Base-by-base conservation (phyloP, 2,113 vertebrate species). In the Mormoops blainvillei region DNA sequence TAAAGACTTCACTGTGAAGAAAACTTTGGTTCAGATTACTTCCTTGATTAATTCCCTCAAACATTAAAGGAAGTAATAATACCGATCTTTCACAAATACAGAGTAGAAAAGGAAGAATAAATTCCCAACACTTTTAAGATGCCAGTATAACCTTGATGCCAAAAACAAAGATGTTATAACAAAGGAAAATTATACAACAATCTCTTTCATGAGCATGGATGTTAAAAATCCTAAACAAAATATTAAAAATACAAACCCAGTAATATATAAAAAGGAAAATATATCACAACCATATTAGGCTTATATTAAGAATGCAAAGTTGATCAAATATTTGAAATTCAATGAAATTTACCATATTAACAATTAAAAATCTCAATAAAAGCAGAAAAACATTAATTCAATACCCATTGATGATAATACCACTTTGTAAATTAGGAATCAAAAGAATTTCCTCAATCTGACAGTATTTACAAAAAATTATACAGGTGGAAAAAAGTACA, bases 391-490 rank as follows among this genome's bases (percentile, higher is more conserved):
- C 14, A 14, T 61, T 15, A 89, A 71, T 86, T 90, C 52, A 73
- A 28, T 73, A 65, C 5, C 5, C 10, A 67, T 54, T 93, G 19
- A 38, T 63, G 33, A 41, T 31, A 52, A 87, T 56, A 38, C 36
- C 26, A 38, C 2, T 16, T 41, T 33, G n/a, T 74, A 94, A 63
- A 76, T 77, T 78, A 65, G 36, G 36, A 71, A 38, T 70, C 16
- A 91, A 58, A 95, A 89, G n/a, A 83, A 82, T 87, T 65, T 96
- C 7, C 24, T 76, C 70, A 86, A 73, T n/a, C n/a, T 73, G 36
- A 43, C 15, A 61, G 13, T 85, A 85, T 36, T 5, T 78, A 54
- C 36, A 90, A 67, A 86, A 84, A 24, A 54, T 22, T 70, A 70
- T 38, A 70, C 10, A 5, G 67, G 67, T 38, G 19, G 10, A 20